A percentile compares a stretch with the other conserved stretches of the same genome.
phyloP scores from a whole-genome alignment of 2,888 invertebrate genomes.

The Ornithoptera priamus region DNA sequence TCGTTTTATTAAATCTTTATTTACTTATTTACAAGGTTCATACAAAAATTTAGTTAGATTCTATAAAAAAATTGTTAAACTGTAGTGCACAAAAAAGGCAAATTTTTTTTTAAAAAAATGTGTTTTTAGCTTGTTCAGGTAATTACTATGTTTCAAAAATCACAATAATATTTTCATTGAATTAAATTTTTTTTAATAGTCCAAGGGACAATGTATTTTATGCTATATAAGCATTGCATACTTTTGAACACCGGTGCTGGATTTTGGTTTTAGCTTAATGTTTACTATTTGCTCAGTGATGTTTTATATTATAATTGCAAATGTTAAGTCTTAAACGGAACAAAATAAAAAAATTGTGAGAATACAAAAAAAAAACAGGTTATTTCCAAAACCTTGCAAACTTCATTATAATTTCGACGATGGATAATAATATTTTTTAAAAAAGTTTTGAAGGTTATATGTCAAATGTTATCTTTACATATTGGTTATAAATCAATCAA shows the following conservation, averaged over 20 bases:
- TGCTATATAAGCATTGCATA: conserved; percentile 23
- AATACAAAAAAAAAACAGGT: not conserved
- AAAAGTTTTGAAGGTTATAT: not conserved
- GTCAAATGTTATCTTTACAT: conserved; percentile 1
- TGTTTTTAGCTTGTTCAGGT: too few species aligned
- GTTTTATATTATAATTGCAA: conserved; percentile 2
- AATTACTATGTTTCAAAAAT: too few species aligned
- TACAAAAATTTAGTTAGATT: not conserved
- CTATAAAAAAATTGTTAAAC: too few species aligned
- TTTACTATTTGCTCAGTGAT: conserved; percentile 15
- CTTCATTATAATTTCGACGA: too few species aligned
- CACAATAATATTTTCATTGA: too few species aligned
- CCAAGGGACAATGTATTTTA: not conserved
- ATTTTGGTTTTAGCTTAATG: conserved; percentile 22
- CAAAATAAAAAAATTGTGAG: not conserved
- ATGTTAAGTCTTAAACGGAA: too few species aligned
- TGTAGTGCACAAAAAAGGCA: too few species aligned
- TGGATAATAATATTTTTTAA: too few species aligned
- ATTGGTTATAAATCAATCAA: conserved; percentile 15
- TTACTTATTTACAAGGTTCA: conserved; percentile 29
- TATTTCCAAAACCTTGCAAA: not conserved
- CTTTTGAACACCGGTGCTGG: conserved; percentile 37
- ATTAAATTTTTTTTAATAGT: too few species aligned
- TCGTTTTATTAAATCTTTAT: conserved; percentile 26
- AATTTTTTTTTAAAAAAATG: too few species aligned